Evolutionary conservation across 2,888 invertebrate species (phyloP), one percentile per base, ranked within the genome.

Genomic region (Deroplatys truncata): DNA sequence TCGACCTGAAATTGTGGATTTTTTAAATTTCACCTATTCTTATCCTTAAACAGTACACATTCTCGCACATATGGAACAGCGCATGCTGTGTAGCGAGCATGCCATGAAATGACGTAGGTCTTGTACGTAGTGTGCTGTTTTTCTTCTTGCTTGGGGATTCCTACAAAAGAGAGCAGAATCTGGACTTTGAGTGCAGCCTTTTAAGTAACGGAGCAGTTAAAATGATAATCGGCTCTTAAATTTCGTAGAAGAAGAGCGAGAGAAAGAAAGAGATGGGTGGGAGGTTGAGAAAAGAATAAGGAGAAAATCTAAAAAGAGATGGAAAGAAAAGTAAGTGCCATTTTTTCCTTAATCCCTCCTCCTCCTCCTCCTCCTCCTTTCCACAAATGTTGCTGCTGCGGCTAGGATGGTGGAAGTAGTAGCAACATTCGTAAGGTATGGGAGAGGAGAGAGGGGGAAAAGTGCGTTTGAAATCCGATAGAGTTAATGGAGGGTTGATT

Each of bases 191-290:
- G 90, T 89, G 90, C 90, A 92, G 92, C 92, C 92, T 92, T 92
- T 92, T 92, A 93, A 93, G 92, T 92, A 92, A 92, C 92, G 92
- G 92, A 92, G 92, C 92, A 93, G 93, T 93, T 92, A 93, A 93
- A 93, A 93, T 93, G 93, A 93, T 93, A 93, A 93, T 93, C 92
- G 92, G 90, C 91, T 90, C 90, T 91, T 91, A 90, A 91, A 90
- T 90, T 91, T 89, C 91, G 85, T 56, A 31, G 84, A 28, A 35
- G 83, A 15, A 31, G 20, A 82, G 56, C 16, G 56, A 72, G 56
- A 72, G n/a, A 31, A 7, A 9, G 13, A 5, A 31, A n/a, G n/a
- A n/a, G n/a, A n/a, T n/a, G n/a, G n/a, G n/a, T n/a, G n/a, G n/a
- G n/a, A n/a, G 86, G 43, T 1, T 9, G 86, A 72, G 43, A 25